Conservation (phyloP, 1,140 invertebrate genomes). For the Zaprionus africanus region DNA sequence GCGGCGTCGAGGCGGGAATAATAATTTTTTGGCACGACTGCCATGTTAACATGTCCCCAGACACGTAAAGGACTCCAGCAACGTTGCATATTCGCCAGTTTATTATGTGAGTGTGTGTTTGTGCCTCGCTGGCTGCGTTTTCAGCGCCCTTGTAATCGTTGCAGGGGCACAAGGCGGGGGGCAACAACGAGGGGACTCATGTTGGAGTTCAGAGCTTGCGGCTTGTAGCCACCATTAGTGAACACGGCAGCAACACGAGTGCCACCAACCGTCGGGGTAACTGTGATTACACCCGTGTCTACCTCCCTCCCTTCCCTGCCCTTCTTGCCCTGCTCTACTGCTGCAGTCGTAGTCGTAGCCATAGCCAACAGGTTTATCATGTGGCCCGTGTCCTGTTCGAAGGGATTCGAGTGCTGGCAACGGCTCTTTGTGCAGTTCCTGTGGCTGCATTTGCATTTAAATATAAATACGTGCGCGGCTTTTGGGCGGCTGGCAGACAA, state of each 20-base stretch:
- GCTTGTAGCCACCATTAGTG: conserved; percentile 84
- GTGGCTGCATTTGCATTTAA: conserved; percentile 73
- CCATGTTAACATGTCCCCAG: conserved; percentile 84
- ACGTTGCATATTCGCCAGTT: conserved; percentile 72
- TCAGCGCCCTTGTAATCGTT: conserved; percentile 59
- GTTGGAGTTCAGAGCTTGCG: conserved; percentile 67
- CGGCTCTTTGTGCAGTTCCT: conserved; percentile 26
- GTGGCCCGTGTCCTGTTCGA: conserved; percentile 8
- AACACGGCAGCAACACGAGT: conserved; percentile 59
- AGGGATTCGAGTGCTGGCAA: neutral
- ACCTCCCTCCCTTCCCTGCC: neutral
- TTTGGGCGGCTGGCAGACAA: conserved; percentile 75
- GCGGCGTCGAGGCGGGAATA: conserved; percentile 74
- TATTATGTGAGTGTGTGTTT: conserved; percentile 56
- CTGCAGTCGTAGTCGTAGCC: neutral
- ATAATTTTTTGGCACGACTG: conserved; percentile 84
- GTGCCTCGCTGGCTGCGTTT: conserved; percentile 65
- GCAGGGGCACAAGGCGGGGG: neutral
- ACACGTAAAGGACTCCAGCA: conserved; percentile 65
- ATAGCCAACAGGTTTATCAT: conserved; percentile 56
- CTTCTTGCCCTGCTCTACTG: too few relatives aligned
- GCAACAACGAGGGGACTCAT: neutral
- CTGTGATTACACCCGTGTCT: conserved; percentile 68
- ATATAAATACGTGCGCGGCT: conserved; percentile 81
- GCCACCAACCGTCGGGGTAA: conserved; percentile 47